These are phyloP conservation scores for Novumbra hubbsi DNA, from an alignment of 2,797 vertebrate species.

Conservation along the genomic window DNA sequence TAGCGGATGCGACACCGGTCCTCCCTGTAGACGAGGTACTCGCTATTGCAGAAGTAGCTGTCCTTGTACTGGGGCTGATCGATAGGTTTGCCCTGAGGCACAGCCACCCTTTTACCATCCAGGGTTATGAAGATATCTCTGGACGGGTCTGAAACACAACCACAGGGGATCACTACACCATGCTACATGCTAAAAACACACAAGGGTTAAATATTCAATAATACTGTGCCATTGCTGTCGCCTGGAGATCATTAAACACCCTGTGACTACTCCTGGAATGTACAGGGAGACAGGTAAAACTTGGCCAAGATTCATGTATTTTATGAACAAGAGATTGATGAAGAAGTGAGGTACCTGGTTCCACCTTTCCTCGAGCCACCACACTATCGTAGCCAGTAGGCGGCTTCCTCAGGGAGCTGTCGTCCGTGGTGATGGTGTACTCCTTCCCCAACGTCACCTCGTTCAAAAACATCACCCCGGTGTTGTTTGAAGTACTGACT, in stretches of 20 bases:
- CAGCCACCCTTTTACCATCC: constrained; percentile 77
- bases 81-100: constrained; percentile 79
- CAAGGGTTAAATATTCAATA: not conserved
- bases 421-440: constrained; percentile 46
- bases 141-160: constrained; percentile 71
- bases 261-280: not conserved
- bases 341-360: constrained; percentile 58
- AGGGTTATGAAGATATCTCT: constrained; percentile 73
- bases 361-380: constrained; percentile 59
- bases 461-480: constrained; percentile 74
- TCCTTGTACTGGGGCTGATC: constrained; percentile 58
- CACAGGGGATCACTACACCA: not conserved
- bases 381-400: constrained; percentile 65
- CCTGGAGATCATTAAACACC: not conserved
- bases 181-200: too few relatives aligned
- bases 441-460: constrained; percentile 74
- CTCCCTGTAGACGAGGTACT: constrained; percentile 91
- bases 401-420: constrained; percentile 36
- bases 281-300: not conserved
- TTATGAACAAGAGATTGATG: not conserved
- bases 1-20: constrained; percentile 86
- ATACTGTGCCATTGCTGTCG: not conserved
- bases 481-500: constrained; percentile 17
- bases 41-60: constrained; percentile 79
- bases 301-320: not conserved